Conservation (phyloP, 2,888 invertebrate species). For the Eristalinus sepulchralis region DNA sequence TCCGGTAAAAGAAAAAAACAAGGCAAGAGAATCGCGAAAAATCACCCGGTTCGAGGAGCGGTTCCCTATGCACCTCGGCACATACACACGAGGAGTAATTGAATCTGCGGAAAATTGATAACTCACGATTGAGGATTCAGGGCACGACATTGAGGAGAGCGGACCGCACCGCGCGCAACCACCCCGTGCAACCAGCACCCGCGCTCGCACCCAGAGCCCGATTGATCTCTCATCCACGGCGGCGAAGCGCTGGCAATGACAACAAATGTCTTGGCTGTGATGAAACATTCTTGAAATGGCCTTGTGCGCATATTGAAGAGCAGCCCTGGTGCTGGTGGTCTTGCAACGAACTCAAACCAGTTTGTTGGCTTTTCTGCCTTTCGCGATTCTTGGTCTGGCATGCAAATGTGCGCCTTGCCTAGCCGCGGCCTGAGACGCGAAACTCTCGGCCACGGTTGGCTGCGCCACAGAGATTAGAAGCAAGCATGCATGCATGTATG, state of each 20-base stretch:
- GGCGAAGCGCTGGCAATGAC: constrained; percentile 67
- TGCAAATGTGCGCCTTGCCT: constrained; percentile 68
- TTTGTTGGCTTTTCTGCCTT: constrained; percentile 19
- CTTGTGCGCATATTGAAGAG: constrained; percentile 72
- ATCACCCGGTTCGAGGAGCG: constrained; percentile 54
- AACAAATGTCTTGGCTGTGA: constrained; percentile 71
- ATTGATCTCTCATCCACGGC: constrained; percentile 69
- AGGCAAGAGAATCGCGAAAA: not conserved
- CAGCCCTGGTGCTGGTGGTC: constrained; percentile 52
- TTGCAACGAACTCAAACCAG: constrained; percentile 54
- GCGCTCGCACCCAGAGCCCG: constrained; percentile 20
- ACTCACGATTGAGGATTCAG: constrained; percentile 65
- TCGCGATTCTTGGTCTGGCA: constrained; percentile 56
- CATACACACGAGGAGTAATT: constrained; percentile 34
- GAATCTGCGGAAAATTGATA: constrained; percentile 55
- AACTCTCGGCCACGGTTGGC: constrained; percentile 70
- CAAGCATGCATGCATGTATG: constrained; percentile 65
- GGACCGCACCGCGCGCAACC: constrained; percentile 31
- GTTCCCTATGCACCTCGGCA: constrained; percentile 50
- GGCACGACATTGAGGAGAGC: constrained; percentile 68
- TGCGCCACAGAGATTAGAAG: constrained; percentile 69
- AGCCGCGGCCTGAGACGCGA: constrained; percentile 66
- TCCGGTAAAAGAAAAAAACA: constrained; percentile 21
- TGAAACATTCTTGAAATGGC: constrained; percentile 71
- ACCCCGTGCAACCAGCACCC: constrained; percentile 1